phyloP scores from a whole-genome alignment of 2,888 invertebrate species.

The Melanostoma scalare region DNA sequence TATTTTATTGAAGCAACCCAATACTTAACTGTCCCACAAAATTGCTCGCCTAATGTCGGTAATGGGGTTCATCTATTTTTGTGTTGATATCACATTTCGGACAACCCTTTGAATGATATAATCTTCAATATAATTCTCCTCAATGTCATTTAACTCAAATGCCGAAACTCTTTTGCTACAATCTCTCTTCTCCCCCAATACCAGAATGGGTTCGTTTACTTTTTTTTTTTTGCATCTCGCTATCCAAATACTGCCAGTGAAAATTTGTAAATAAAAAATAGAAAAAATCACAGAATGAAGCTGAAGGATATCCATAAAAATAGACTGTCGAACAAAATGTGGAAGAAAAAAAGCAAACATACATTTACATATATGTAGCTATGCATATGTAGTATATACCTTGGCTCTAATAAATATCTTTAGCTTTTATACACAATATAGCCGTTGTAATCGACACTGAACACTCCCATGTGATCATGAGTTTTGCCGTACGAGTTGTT shows the following conservation, averaged over 20 bases:
- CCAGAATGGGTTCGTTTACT: constrained; percentile 40
- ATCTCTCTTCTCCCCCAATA: constrained; percentile 9
- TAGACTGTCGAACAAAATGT: neutral
- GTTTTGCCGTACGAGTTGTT: constrained; percentile 1
- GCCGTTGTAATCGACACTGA: constrained; percentile 39
- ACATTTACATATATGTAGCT: too few species aligned
- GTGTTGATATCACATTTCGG: constrained; percentile 7
- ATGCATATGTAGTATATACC: neutral
- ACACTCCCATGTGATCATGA: constrained; percentile 22
- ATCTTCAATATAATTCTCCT: constrained; percentile 56
- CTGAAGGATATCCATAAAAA: constrained; percentile 1
- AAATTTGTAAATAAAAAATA: constrained; percentile 22
- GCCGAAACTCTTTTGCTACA: constrained; percentile 55
- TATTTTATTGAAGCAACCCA: constrained; percentile 59
- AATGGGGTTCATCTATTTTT: constrained; percentile 27
- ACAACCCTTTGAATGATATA: constrained; percentile 41
- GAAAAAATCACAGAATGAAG: neutral
- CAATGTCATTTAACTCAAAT: constrained; percentile 61
- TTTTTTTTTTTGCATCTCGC: constrained; percentile 17
- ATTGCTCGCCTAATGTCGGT: constrained; percentile 22
- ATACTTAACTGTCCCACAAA: constrained; percentile 27
- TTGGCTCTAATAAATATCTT: constrained; percentile 56
- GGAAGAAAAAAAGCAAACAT: too few species aligned
- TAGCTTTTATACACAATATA: constrained; percentile 52
- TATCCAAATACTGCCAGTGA: constrained; percentile 24